Evolutionary conservation across 1,140 invertebrate genomes (phyloP).

Genomic region (Agrypnia vestita): DNA sequence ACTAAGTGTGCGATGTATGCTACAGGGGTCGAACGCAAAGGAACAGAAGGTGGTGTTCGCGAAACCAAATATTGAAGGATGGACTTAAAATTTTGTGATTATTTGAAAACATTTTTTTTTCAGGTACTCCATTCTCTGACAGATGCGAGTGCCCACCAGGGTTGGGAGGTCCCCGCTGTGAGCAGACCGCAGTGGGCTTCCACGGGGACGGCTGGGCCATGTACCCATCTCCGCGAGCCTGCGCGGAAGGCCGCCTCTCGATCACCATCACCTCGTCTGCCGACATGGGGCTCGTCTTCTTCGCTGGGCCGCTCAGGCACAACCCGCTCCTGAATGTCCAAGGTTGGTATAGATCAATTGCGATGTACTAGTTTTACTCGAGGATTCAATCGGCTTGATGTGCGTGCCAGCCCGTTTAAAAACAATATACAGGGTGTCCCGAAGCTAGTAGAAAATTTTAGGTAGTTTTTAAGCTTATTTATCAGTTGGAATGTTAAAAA

Average conservation of each 20-base stretch:
- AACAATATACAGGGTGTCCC: no score
- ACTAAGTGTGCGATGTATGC: no score
- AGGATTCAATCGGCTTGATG: no score
- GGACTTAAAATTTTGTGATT: no score
- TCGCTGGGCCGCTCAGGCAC: slow-evolving; percentile 87
- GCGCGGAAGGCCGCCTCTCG: slow-evolving; percentile 84
- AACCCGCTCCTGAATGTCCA: slow-evolving; percentile 76
- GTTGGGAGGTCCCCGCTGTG: slow-evolving; percentile 91
- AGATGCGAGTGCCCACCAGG: slow-evolving; percentile 80
- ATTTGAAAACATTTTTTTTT: slow-evolving; percentile 43
- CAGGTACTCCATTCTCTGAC: slow-evolving; percentile 75
- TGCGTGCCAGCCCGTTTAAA: no score
- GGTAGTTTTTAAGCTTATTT: no score
- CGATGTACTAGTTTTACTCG: no score
- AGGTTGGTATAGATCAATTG: slow-evolving; percentile 68
- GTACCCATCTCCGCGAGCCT: slow-evolving; percentile 86
- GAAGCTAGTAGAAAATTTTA: no score
- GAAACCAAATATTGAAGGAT: no score
- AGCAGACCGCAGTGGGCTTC: slow-evolving; percentile 90
- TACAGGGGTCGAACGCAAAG: no score
- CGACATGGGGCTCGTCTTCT: slow-evolving; percentile 89
- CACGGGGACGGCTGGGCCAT: slow-evolving; percentile 90
- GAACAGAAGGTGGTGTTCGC: no score
- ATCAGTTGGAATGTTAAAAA: no score
- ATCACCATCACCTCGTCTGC: slow-evolving; percentile 84